These are phyloP conservation scores for Etheostoma spectabile DNA, from an alignment of 2,113 vertebrate genomes.

Conservation along the genomic window DNA sequence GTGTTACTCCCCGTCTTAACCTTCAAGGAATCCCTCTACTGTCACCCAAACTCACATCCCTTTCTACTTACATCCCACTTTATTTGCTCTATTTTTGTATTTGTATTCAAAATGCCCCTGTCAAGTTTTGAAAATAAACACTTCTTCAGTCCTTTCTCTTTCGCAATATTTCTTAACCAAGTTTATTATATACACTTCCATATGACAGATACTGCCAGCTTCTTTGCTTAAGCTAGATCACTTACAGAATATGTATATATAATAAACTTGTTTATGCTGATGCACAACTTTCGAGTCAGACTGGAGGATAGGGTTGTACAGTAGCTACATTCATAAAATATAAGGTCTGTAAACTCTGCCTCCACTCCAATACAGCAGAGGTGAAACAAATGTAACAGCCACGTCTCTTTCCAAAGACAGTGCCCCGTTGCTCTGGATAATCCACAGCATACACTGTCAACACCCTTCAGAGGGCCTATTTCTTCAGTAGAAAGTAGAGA, in stretches of 20 bases:
- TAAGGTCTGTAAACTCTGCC: background rate
- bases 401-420: too few species aligned
- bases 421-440: too few species aligned
- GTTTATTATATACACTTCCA: background rate
- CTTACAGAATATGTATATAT: background rate
- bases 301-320: background rate
- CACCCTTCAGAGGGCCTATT: background rate
- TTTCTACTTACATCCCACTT: background rate
- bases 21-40: slow-evolving; percentile 24
- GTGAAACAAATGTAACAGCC: too few species aligned
- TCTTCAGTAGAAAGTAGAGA: background rate
- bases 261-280: background rate
- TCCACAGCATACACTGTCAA: background rate
- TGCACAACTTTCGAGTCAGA: background rate
- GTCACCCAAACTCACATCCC: background rate
- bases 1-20: slow-evolving; percentile 16
- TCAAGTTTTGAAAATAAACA: slow-evolving; percentile 1
- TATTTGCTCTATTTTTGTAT: slow-evolving; percentile 9
- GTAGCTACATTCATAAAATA: background rate
- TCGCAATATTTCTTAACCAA: background rate
- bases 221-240: background rate
- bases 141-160: background rate
- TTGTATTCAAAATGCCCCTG: slow-evolving; percentile 18
- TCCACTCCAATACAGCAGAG: too few species aligned
- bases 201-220: background rate